Evolutionary conservation across 2,113 vertebrate genomes (phyloP), one percentile per base, ranked within the genome.

Genomic region (Rhinopomastus cyanomelas): DNA sequence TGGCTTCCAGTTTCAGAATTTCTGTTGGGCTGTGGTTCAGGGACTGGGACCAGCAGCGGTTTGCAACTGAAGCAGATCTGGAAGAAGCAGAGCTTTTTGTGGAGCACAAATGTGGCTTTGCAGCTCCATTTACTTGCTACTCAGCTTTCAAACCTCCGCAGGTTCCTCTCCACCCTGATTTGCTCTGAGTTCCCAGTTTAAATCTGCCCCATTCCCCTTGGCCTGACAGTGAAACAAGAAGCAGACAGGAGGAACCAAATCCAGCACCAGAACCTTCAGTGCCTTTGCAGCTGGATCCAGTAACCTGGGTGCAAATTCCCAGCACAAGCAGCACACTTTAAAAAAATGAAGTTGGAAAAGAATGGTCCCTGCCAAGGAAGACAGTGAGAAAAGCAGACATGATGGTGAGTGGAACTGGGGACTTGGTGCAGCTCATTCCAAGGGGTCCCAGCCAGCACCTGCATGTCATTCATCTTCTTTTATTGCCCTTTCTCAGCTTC

Each of bases 381-480:
- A 3, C 39, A 36, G 82, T 57, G 81, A 79, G 85, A 80, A 85
- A 91, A 91, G 71, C 81, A 27, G 30, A 16, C 16, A 13, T 92
- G 85, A 42, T 55, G 93, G 88, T 27, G 75, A 85, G 85, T 8
- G 49, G 66, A 76, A 87, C 92, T 4, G 64, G 72, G 62, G 75
- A n/a, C 60, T 81, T 19, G 55, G 75, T 9, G 60, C 17, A 5
- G 79, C 73, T 95, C 88, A 2, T 92, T 95, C 81, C 84, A 44
- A 75, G 75, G 82, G 46, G 92, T 82, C 93, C 72, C 88, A 76
- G 88, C 93, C 91, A 93, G 89, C 89, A 94, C 94, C 92, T 95
- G 95, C 91, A 88, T 74, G 1, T 96, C 89, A 46, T 95, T 93
- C 84, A 79, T 95, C 92, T 95, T 94, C 91, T 92, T 96, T 94